phyloP scores from a whole-genome alignment of 2,888 invertebrate genomes.

The Blera fallax region DNA sequence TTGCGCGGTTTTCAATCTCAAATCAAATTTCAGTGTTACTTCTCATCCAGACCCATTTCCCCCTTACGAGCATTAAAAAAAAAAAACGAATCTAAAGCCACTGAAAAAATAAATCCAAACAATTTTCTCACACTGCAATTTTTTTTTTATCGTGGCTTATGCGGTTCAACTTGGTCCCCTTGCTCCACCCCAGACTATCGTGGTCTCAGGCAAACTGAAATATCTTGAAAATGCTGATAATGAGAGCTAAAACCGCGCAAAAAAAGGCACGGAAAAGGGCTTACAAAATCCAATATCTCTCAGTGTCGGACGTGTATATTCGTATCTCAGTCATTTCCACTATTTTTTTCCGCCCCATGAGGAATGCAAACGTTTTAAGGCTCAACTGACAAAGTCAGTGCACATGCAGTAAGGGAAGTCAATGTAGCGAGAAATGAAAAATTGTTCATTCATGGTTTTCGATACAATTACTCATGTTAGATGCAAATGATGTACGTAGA shows the following conservation, averaged over 20 bases:
- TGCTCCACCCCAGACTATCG: background rate
- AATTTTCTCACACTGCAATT: slow-evolving; percentile 65
- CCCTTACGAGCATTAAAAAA: background rate
- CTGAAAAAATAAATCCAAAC: slow-evolving; percentile 15
- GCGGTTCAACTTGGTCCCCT: slow-evolving; percentile 14
- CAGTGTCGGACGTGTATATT: background rate
- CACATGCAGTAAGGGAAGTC: background rate
- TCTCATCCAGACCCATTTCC: background rate
- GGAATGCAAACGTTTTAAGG: slow-evolving; percentile 37
- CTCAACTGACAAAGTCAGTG: background rate
- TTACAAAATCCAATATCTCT: slow-evolving; percentile 2
- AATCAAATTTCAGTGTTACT: slow-evolving; percentile 50
- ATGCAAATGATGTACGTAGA: background rate
- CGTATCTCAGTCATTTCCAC: background rate
- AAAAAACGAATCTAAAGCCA: background rate
- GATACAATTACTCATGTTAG: background rate
- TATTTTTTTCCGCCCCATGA: background rate
- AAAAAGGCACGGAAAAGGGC: background rate
- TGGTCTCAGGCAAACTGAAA: background rate
- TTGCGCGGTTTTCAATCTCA: slow-evolving; percentile 13
- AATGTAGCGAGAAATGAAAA: slow-evolving; percentile 56
- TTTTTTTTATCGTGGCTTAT: slow-evolving; percentile 46
- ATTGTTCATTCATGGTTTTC: slow-evolving; percentile 53
- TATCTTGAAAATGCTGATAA: slow-evolving; percentile 59
- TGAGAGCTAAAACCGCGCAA: slow-evolving; percentile 18